A percentile compares a stretch with the other conserved stretches of the same genome.
phyloP scores from a whole-genome alignment of 2,888 invertebrate species.

The Heteropelma amictum region DNA sequence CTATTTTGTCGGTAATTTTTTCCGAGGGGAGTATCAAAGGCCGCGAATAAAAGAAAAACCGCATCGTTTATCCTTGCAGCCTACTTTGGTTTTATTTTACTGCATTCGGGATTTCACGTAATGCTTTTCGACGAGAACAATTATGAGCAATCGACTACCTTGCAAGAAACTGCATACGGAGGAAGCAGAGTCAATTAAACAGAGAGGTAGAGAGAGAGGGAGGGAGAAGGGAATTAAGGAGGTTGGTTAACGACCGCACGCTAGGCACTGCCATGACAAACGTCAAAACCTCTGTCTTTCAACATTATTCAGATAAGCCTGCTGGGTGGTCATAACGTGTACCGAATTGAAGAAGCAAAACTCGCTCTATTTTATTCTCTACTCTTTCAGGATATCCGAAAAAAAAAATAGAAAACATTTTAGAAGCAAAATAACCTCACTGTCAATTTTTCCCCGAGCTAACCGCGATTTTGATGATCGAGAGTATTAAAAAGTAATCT shows the following conservation, averaged over 20 bases:
- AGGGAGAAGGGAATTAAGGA: conserved; percentile 25
- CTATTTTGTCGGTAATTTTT: no score
- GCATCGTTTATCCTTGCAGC: conserved; percentile 24
- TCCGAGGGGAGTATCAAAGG: no score
- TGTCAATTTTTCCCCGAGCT: no score
- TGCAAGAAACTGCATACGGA: conserved; percentile 2
- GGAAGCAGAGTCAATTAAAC: conserved; percentile 24
- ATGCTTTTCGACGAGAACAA: conserved; percentile 65
- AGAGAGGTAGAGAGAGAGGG: conserved; percentile 6
- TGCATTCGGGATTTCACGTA: conserved; percentile 49
- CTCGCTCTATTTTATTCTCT: no score
- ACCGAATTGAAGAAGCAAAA: conserved; percentile 12
- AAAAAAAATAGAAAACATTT: no score
- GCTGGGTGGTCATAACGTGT: conserved; percentile 16
- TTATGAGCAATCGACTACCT: conserved; percentile 65
- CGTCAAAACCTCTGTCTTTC: conserved; percentile 63
- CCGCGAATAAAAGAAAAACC: conserved; percentile 18
- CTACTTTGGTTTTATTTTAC: conserved; percentile 26
- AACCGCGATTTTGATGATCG: no score
- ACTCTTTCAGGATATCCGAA: no score
- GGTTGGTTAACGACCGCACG: conserved; percentile 60
- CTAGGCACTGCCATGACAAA: conserved; percentile 66
- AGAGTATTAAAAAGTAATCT: no score
- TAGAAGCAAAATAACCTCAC: no score
- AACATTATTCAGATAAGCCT: conserved; percentile 68